Percentiles rank a stretch among this genome's conserved stretches.
Evolutionary conservation across 2,888 invertebrate species (phyloP).

Genomic region (Nomada lathburiana): DNA sequence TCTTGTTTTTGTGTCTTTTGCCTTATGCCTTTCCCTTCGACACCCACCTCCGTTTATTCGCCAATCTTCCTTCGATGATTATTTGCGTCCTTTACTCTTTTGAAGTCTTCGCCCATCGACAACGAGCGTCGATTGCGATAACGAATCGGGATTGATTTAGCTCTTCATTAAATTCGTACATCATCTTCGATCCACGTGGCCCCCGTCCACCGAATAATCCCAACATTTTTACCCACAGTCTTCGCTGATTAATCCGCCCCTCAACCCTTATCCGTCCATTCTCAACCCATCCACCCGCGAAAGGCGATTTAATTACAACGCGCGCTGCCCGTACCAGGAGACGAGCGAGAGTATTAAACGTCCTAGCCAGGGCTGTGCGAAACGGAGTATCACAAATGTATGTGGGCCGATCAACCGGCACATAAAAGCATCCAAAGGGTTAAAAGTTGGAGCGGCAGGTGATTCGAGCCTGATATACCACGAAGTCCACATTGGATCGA

Average conservation of each 20-base stretch:
- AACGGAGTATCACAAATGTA: slow-evolving; percentile 57
- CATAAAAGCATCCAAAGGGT: slow-evolving; percentile 43
- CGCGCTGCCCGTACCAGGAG: slow-evolving; percentile 66
- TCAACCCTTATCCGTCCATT: background rate
- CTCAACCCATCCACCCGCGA: slow-evolving; percentile 27
- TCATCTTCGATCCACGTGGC: slow-evolving; percentile 9
- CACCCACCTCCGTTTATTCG: background rate
- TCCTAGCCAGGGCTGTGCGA: slow-evolving; percentile 56
- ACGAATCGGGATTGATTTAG: slow-evolving; percentile 46
- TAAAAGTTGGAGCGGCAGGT: slow-evolving; percentile 37
- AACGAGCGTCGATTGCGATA: slow-evolving; percentile 23
- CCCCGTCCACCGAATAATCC: background rate
- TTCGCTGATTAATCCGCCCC: no score
- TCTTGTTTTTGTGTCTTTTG: background rate
- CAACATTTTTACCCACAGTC: no score
- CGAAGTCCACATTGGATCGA: background rate
- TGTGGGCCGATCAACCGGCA: slow-evolving; percentile 45
- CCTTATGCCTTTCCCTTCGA: no score
- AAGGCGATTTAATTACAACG: slow-evolving; percentile 68
- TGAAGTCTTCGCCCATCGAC: background rate
- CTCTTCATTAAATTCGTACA: slow-evolving; percentile 49
- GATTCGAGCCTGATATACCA: background rate
- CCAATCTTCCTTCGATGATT: background rate
- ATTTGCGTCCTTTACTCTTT: no score
- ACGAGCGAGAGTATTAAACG: slow-evolving; percentile 60